Evolutionary conservation across 2,888 invertebrate genomes (phyloP), one percentile per base, ranked within the genome.

Genomic region (Lacanobia oleracea): DNA sequence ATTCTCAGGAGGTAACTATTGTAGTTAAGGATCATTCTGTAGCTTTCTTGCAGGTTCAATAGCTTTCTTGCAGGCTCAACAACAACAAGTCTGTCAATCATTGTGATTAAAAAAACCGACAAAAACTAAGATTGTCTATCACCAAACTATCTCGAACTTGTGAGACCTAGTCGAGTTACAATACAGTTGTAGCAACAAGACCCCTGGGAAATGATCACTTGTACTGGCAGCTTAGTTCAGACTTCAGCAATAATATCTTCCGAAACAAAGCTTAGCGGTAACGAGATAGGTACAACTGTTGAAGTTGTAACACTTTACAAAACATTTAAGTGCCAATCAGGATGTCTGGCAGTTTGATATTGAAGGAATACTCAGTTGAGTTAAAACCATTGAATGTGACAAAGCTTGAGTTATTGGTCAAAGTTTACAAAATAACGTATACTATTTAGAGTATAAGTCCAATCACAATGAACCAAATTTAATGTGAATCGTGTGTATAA

Each of bases 181-280:
- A 59, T 59, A 75, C 45, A 63, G 69, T 64, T 50, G 74, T 65
- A 74, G 12, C 53, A 56, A 81, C 77, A 81, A 60, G 51, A 27
- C 81, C 69, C 10, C 14, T 33, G 72, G 82, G 63, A 77, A 66
- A 77, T 81, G 51, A 77, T 70, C 62, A 50, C 43, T 63, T 62
- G 61, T 70, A 65, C 21, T 45, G 33, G 57, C 4, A 40, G 65
- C 43, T 60, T n/a, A 51, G 63, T 77, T 69, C 61, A 80, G 75
- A 63, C 14, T 77, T 45, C 51, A 21, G 51, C 53, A 64, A 72
- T 67, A 72, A 65, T 65, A 57, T 66, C 67, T 78, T 57, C 43
- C 27, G n/a, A 45, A 72, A 67, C 79, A 72, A 71, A 37, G 53
- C 77, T 77, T 57, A 51, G 37, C 4, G 21, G 64, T 59, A 64